Percentiles rank a stretch among this genome's conserved stretches.
Conservation (phyloP, 2,888 invertebrate genomes). For the Xanthia icteritia region DNA sequence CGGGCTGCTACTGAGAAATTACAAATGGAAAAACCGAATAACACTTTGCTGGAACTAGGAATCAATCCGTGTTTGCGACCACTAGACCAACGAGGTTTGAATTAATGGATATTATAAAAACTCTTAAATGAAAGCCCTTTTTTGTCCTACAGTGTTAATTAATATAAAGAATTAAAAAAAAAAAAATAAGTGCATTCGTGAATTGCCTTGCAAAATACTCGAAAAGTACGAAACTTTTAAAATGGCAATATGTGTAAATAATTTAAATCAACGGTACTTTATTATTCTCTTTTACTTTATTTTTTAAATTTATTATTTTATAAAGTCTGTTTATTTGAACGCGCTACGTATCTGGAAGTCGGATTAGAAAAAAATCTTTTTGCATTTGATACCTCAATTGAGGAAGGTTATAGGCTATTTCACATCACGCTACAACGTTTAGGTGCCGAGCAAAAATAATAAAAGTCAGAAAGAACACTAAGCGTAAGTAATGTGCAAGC, state of each 20-base stretch:
- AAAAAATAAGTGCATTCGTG: too few species aligned
- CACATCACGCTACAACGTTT: neutral
- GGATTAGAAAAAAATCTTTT: neutral
- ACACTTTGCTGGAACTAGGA: neutral
- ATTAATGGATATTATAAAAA: neutral
- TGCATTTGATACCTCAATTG: neutral
- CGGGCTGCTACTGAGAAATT: neutral
- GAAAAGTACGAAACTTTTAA: neutral
- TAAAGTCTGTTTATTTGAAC: too few species aligned
- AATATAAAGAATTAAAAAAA: neutral
- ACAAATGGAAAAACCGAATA: neutral
- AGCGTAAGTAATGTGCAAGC: neutral
- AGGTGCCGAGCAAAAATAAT: neutral
- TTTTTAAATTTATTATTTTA: neutral
- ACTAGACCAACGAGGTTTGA: neutral
- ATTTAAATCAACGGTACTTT: neutral
- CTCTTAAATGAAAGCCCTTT: neutral
- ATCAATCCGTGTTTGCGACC: neutral
- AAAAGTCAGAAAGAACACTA: too few species aligned
- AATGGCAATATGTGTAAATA: neutral
- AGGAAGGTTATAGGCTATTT: neutral
- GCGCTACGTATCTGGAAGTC: neutral
- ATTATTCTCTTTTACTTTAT: neutral
- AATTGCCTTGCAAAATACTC: neutral
- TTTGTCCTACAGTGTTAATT: neutral